These are phyloP conservation scores for Gymnorhina tibicen DNA, from an alignment of 2,113 vertebrate species.

Conservation along the genomic window DNA sequence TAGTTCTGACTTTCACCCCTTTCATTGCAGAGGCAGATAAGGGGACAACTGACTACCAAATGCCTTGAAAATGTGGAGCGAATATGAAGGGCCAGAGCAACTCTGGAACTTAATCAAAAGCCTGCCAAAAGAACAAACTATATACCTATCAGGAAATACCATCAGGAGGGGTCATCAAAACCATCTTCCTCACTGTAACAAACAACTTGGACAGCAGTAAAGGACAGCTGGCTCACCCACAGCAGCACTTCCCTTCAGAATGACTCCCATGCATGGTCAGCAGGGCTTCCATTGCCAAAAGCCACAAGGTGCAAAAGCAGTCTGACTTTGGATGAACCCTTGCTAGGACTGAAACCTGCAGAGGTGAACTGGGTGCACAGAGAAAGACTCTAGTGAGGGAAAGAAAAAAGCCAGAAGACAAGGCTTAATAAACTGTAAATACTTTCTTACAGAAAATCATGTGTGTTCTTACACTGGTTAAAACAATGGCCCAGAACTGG, in stretches of 20 bases:
- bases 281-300: neutral
- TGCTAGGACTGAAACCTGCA: neutral
- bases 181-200: neutral
- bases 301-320: neutral
- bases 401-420: neutral
- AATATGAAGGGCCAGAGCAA: neutral
- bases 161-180: neutral
- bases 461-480: neutral
- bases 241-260: neutral
- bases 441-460: neutral
- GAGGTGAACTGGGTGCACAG: neutral
- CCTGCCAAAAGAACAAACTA: neutral
- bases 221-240: neutral
- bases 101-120: neutral
- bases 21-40: neutral
- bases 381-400: rapidly evolving
- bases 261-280: neutral
- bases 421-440: neutral
- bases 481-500: neutral
- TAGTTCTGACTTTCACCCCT: neutral
- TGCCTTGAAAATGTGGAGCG: neutral
- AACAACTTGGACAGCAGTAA: neutral
- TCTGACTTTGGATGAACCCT: neutral
- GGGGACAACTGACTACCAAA: neutral
- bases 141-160: neutral